A percentile compares a stretch with the other conserved stretches of the same genome.
phyloP scores from a whole-genome alignment of 1,140 invertebrate species.

The Eueides isabella region DNA sequence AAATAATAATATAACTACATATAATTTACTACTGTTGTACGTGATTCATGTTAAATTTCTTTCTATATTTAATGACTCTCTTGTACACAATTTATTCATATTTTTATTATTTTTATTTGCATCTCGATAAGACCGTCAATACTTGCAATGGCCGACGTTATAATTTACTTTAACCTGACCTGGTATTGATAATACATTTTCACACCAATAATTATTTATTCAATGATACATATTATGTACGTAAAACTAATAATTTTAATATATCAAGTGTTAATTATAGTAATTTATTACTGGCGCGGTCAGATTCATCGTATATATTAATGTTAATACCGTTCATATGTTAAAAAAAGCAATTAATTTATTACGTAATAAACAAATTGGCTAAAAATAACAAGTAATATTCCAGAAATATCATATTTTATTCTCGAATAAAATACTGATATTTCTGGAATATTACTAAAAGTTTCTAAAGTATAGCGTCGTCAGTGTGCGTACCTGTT shows the following conservation, averaged over 20 bases:
- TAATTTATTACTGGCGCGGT: conserved; percentile 25
- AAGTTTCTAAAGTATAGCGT: not conserved
- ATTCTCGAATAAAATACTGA: no score
- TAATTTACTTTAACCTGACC: conserved; percentile 23
- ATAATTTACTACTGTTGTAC: no score
- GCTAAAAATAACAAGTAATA: not conserved
- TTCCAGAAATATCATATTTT: no score
- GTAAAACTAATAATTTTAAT: conserved; percentile 22
- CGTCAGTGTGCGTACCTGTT: conserved; percentile 60
- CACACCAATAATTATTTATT: conserved; percentile 17
- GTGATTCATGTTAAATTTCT: not conserved
- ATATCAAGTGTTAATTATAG: conserved; percentile 27
- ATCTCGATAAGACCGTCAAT: conserved; percentile 4
- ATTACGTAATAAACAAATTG: not conserved
- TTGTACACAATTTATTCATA: conserved; percentile 19
- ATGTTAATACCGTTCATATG: not conserved
- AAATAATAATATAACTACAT: no score
- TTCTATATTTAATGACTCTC: not conserved
- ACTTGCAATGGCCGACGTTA: not conserved
- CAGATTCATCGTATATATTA: conserved; percentile 1
- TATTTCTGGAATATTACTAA: not conserved
- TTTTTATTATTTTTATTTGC: conserved; percentile 6
- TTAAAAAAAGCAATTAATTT: not conserved
- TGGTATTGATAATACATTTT: conserved; percentile 3
- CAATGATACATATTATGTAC: conserved; percentile 17